Conservation (phyloP, 2,113 vertebrate species). For the Dasyornis broadbenti region DNA sequence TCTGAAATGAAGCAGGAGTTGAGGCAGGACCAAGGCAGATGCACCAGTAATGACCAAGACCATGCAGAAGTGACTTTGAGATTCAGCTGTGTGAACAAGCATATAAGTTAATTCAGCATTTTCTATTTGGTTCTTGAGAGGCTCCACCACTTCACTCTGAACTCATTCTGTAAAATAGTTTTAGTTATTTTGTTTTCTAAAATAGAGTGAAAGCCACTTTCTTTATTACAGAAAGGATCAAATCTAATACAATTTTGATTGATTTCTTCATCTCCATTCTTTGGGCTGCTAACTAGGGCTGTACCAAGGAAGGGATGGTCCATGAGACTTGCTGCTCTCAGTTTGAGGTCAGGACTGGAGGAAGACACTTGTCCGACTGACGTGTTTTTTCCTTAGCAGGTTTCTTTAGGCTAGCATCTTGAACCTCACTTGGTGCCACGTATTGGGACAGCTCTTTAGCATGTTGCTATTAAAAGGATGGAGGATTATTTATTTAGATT, state of each 20-base stretch:
- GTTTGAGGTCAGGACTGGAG: background rate
- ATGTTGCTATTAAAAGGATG: background rate
- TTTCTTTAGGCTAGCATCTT: background rate
- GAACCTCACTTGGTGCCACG: background rate
- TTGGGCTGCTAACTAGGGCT: background rate
- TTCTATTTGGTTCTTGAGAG: background rate
- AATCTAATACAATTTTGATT: background rate
- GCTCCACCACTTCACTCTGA: background rate
- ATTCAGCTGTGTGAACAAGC: background rate
- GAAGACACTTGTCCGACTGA: background rate
- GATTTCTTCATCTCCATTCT: background rate
- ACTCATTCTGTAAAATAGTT: background rate
- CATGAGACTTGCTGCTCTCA: background rate
- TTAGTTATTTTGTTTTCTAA: background rate
- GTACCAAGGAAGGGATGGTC: background rate
- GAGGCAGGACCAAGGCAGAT: background rate
- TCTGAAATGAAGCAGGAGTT: background rate
- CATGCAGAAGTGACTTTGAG: background rate
- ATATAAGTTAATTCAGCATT: background rate
- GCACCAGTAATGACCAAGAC: background rate
- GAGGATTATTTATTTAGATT: background rate
- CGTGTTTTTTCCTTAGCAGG: background rate
- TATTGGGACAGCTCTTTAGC: background rate
- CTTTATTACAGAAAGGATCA: background rate
- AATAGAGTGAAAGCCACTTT: background rate